A percentile compares a stretch with the other conserved stretches of the same genome.
phyloP scores from a whole-genome alignment of 2,888 invertebrate genomes.

The Chloroclystis v-ata region DNA sequence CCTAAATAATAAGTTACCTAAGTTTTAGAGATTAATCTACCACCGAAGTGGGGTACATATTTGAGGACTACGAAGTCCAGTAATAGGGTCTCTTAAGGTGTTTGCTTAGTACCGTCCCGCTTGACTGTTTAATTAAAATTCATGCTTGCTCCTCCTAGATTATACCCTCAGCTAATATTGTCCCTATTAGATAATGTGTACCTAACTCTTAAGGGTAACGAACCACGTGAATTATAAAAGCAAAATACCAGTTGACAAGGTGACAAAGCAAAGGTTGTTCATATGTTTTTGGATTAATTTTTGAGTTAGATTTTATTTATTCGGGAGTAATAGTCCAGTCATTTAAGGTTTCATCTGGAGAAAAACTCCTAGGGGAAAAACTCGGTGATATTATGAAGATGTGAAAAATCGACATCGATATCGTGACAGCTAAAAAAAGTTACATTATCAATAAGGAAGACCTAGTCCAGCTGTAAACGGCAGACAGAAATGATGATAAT shows the following conservation, averaged over 20 bases:
- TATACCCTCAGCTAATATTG: slow-evolving; percentile 21
- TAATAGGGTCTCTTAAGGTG: slow-evolving; percentile 16
- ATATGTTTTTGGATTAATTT: too few species aligned
- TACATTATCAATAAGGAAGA: too few species aligned
- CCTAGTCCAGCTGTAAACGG: too few species aligned
- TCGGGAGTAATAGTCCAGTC: too few species aligned
- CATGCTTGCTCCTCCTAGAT: slow-evolving; percentile 16
- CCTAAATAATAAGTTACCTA: background rate
- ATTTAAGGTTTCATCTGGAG: too few species aligned
- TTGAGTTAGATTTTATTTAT: too few species aligned
- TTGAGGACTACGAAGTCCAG: slow-evolving; percentile 15
- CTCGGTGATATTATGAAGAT: too few species aligned
- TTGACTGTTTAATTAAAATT: slow-evolving; percentile 23
- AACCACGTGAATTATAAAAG: background rate
- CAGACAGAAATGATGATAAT: too few species aligned
- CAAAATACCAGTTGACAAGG: background rate
- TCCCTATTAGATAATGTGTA: slow-evolving; percentile 17
- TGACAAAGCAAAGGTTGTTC: background rate
- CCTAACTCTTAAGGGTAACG: slow-evolving; percentile 4
- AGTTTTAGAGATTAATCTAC: slow-evolving; percentile 9
- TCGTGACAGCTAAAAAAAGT: too few species aligned
- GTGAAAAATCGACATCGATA: too few species aligned
- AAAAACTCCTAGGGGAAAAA: too few species aligned
- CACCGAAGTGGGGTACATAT: slow-evolving; percentile 16
- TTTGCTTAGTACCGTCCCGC: slow-evolving; percentile 14